Percentiles rank a stretch among this genome's conserved stretches.
These are phyloP conservation scores for Nudaria mundana DNA, from an alignment of 2,888 invertebrate genomes.

Conservation along the genomic window DNA sequence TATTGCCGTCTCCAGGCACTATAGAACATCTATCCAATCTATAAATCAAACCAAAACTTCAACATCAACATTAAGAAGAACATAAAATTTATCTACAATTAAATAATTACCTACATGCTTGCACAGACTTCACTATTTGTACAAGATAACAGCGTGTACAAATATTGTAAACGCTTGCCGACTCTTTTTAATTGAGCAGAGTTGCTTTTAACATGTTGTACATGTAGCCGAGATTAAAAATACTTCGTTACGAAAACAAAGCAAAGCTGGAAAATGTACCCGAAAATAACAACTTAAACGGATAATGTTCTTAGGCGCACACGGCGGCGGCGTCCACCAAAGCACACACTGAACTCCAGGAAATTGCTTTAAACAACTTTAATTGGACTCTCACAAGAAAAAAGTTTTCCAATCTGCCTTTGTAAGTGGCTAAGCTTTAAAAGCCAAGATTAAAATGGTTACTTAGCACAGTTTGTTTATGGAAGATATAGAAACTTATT, in stretches of 20 bases:
- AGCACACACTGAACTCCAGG: slow-evolving; percentile 53
- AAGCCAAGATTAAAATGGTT: slow-evolving; percentile 60
- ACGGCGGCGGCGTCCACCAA: slow-evolving; percentile 35
- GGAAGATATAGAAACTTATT: slow-evolving; percentile 29
- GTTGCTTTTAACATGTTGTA: too few relatives aligned
- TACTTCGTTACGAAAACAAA: not conserved
- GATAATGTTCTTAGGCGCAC: slow-evolving; percentile 25
- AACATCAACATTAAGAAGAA: too few relatives aligned
- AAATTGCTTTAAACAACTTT: slow-evolving; percentile 77
- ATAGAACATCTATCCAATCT: too few relatives aligned
- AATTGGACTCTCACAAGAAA: slow-evolving; percentile 74
- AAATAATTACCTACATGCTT: too few relatives aligned
- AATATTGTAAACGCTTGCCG: too few relatives aligned
- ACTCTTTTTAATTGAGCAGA: not conserved
- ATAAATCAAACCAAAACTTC: too few relatives aligned
- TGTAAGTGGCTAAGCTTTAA: slow-evolving; percentile 63
- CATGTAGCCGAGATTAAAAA: too few relatives aligned
- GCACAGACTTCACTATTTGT: too few relatives aligned
- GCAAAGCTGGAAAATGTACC: slow-evolving; percentile 11
- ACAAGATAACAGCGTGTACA: too few relatives aligned
- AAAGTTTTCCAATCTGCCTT: slow-evolving; percentile 78
- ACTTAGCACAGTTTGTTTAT: slow-evolving; percentile 50
- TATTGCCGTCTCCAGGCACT: too few relatives aligned
- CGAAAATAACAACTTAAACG: slow-evolving; percentile 35
- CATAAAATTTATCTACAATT: too few relatives aligned